Conservation (phyloP, 2,888 invertebrate genomes). For the Fragum whitleyi region DNA sequence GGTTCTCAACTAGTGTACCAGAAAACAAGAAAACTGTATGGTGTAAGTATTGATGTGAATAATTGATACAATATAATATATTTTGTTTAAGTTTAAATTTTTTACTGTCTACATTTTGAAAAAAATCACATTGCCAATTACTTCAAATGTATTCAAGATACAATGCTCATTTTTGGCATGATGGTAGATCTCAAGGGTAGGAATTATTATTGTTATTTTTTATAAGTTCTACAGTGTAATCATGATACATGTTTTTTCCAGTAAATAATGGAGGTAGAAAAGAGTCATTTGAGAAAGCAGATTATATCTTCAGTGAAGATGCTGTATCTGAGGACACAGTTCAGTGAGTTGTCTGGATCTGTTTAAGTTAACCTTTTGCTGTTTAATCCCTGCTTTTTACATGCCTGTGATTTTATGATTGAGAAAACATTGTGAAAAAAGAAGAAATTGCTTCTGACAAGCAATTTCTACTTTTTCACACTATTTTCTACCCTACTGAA, state of each 20-base stretch:
- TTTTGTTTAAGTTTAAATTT: background rate
- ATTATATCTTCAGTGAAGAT: conserved; percentile 75
- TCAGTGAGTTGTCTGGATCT: conserved; percentile 50
- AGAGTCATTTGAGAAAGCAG: conserved; percentile 64
- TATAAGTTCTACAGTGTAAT: too few relatives aligned
- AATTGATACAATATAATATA: background rate
- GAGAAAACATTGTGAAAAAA: background rate
- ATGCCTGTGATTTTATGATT: too few relatives aligned
- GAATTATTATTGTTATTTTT: background rate
- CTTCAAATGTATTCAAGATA: too few relatives aligned
- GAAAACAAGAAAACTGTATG: conserved; percentile 61
- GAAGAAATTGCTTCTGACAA: background rate
- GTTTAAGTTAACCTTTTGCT: too few relatives aligned
- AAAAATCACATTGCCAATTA: background rate
- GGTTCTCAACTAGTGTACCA: conserved; percentile 77
- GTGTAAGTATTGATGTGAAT: conserved; percentile 66
- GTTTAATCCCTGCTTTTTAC: too few relatives aligned
- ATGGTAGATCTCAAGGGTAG: too few relatives aligned
- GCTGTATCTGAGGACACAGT: conserved; percentile 65
- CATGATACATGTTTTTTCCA: conserved; percentile 34
- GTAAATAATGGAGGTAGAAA: conserved; percentile 67
- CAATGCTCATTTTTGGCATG: too few relatives aligned
- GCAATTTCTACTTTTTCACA: too few relatives aligned
- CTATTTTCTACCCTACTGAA: too few relatives aligned
- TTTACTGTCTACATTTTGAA: too few relatives aligned